phyloP scores from a whole-genome alignment of 1,140 invertebrate species.

The Monomorium pharaonis region DNA sequence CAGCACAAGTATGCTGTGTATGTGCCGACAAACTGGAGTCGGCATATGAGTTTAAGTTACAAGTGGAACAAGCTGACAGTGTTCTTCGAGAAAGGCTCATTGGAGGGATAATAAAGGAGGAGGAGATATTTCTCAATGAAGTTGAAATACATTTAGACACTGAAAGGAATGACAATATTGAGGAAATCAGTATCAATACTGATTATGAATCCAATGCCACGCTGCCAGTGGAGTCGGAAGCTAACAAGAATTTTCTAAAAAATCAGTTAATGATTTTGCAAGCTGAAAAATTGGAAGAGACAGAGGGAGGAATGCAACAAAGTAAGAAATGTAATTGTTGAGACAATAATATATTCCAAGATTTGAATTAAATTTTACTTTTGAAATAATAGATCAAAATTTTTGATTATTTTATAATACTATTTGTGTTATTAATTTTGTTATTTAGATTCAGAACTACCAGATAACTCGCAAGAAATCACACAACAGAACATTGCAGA shows the following conservation, averaged over 20 bases:
- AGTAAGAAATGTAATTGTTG: neutral
- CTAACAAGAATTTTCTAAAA: slow-evolving; percentile 74
- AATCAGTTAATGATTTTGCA: slow-evolving; percentile 79
- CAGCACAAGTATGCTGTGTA: slow-evolving; percentile 86
- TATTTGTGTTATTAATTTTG: neutral
- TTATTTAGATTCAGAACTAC: slow-evolving; percentile 40
- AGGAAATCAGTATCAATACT: slow-evolving; percentile 66
- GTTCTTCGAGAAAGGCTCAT: slow-evolving; percentile 85
- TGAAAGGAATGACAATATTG: slow-evolving; percentile 67
- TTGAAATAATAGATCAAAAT: neutral
- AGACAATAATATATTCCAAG: neutral
- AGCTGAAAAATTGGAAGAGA: slow-evolving; percentile 75
- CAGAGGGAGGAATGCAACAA: slow-evolving; percentile 48
- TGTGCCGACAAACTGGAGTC: slow-evolving; percentile 88
- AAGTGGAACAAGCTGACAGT: slow-evolving; percentile 87
- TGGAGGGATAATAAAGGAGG: slow-evolving; percentile 79
- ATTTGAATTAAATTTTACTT: neutral
- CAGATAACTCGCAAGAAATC: slow-evolving; percentile 31
- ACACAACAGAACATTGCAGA: slow-evolving; percentile 39
- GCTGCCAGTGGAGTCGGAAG: slow-evolving; percentile 57
- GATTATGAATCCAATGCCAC: slow-evolving; percentile 71
- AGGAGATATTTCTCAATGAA: slow-evolving; percentile 82
- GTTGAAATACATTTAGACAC: slow-evolving; percentile 80
- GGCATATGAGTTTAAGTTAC: slow-evolving; percentile 88
- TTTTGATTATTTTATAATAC: neutral